Evolutionary conservation across 2,113 vertebrate genomes (phyloP), one percentile per base, ranked within the genome.

Genomic region (Hippocampus mohnikei): DNA sequence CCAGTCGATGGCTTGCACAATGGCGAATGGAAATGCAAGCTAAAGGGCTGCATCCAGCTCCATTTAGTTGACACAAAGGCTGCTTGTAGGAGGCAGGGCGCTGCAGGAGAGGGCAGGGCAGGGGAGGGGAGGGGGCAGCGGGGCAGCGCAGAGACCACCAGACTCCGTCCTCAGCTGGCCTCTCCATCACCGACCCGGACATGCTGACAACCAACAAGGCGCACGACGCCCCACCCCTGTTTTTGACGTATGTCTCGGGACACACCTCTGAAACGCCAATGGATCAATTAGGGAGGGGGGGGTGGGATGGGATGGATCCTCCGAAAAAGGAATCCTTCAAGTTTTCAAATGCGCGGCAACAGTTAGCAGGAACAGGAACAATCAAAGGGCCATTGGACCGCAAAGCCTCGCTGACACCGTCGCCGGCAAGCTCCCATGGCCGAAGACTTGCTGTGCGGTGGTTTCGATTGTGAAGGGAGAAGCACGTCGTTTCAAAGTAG

Each of bases 11-110:
- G 81, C 79, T 37, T 59, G 69, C 86, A 94, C 92, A 94, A 94
- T 93, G 74, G 88, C 67, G 83, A 84, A 91, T 92, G 80, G 87
- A 93, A 93, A 92, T 91, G 84, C 88, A 91, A 93, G 88, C 92
- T 93, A 91, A 92, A 92, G 80, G 91, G 91, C 88, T 92, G 88
- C 79, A 90, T 92, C 89, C 88, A 92, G 88, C 83, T 88, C 87
- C 84, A 86, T 91, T 92, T 90, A 93, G 92, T 85, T 78, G 79
- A 90, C 90, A 95, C 94, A 95, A 94, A 93, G 92, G 91, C 88
- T 89, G 92, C 91, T 94, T 96, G 93, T 95, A 93, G 94, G 95
- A 94, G 94, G 95, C 94, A 92, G 94, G 94, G 92, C 89, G 71
- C 29, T 78, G 90, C 83, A 92, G 92, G 94, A 88, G 89, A 59